Conservation (phyloP, 2,113 vertebrate genomes). For the Salvelinus alpinus region DNA sequence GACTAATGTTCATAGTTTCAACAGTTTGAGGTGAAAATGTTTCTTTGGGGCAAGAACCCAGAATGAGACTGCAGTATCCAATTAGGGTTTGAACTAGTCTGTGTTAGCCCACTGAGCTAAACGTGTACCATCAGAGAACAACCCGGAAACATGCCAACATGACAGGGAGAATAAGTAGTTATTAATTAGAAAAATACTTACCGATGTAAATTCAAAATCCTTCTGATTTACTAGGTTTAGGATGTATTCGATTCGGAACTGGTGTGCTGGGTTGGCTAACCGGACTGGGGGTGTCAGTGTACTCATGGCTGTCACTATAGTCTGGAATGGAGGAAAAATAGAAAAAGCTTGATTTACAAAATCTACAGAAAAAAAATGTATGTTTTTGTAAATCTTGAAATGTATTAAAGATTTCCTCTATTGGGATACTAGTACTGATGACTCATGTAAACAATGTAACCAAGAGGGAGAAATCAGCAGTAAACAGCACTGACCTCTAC, state of each 20-base stretch:
- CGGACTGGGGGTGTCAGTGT: slow-evolving; percentile 90
- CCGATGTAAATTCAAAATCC: slow-evolving; percentile 93
- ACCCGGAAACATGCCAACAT: neutral
- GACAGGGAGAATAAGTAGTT: neutral
- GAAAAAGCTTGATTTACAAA: slow-evolving; percentile 4
- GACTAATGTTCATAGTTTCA: neutral
- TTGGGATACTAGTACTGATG: neutral
- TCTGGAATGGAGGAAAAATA: slow-evolving; percentile 70
- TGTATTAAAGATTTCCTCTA: neutral
- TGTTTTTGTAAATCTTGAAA: neutral
- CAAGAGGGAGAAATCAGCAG: neutral
- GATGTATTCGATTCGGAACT: slow-evolving; percentile 91
- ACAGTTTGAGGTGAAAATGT: neutral
- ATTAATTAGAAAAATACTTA: slow-evolving; percentile 67
- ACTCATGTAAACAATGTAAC: neutral
- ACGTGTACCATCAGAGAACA: neutral
- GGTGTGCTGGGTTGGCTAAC: slow-evolving; percentile 92
- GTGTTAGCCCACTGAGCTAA: too few species aligned
- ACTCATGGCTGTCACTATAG: slow-evolving; percentile 94
- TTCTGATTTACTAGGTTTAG: slow-evolving; percentile 90
- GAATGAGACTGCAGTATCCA: too few species aligned
- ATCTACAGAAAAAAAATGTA: neutral
- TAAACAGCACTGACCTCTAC: slow-evolving; percentile 84
- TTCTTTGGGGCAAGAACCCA: too few species aligned
- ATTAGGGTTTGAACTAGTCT: too few species aligned